Percentiles rank a stretch among this genome's conserved stretches.
Evolutionary conservation across 2,888 invertebrate genomes (phyloP).

Genomic region (Mamestra brassicae): DNA sequence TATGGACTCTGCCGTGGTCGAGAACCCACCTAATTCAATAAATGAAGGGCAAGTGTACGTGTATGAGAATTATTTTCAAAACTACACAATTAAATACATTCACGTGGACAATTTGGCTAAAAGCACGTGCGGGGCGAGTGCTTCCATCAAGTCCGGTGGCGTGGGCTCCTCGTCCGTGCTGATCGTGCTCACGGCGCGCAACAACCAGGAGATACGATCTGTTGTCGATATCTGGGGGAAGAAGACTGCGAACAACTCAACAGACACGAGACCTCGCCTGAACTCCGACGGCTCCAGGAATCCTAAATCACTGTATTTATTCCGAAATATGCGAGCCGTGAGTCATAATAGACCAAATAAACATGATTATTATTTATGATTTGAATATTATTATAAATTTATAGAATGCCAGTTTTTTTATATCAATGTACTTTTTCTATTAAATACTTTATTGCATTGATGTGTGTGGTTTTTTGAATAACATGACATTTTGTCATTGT

Average conservation of each 20-base stretch:
- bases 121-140: conserved; percentile 81
- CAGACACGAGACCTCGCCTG: conserved; percentile 6
- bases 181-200: conserved; percentile 79
- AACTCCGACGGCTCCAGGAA: conserved; percentile 60
- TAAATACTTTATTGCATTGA: conserved; percentile 19
- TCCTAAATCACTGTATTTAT: conserved; percentile 75
- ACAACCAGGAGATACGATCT: conserved; percentile 82
- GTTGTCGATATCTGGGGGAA: conserved; percentile 86
- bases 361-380: neutral
- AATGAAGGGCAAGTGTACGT: conserved; percentile 83
- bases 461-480: conserved; percentile 1
- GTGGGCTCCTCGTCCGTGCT: conserved; percentile 77
- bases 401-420: conserved; percentile 16
- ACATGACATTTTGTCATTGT: neutral
- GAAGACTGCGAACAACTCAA: conserved; percentile 22
- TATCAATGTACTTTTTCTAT: conserved; percentile 25
- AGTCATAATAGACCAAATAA: conserved; percentile 76
- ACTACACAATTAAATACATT: conserved; percentile 80
- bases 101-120: conserved; percentile 84
- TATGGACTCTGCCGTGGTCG: conserved; percentile 82
- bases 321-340: conserved; percentile 72
- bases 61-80: conserved; percentile 84
- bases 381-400: conserved; percentile 7
- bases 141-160: conserved; percentile 79
- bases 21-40: conserved; percentile 79